Evolutionary conservation across 2,888 invertebrate species (phyloP), one percentile per base, ranked within the genome.

Genomic region (Rhagium mordax): DNA sequence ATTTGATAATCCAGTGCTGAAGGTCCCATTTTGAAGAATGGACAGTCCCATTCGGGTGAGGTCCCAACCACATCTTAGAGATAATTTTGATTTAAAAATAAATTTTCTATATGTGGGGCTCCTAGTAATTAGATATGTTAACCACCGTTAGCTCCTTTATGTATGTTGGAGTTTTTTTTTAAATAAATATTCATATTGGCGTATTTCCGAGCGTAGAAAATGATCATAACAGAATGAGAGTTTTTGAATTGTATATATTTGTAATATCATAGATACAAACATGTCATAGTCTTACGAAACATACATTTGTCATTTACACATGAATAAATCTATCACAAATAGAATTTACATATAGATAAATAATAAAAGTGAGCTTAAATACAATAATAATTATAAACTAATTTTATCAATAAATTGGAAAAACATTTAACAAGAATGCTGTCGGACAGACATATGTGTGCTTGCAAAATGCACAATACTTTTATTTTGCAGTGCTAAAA

Each of bases 281-380:
- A 81, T 81, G 80, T 79, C 81, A 81, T 83, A 83, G 81, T 82
- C 78, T 83, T 84, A 83, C 82, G 82, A 84, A 84, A 84, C 83
- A 84, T 83, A 84, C 83, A 84, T 81, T 81, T 80, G 76, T 81
- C 75, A 78, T 84, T 83, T 82, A 80, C 81, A 83, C 82, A 83
- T 81, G 78, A 81, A 82, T 81, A 82, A 84, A 78, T 83, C 84
- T 85, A 85, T 85, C 84, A 85, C 85, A 85, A 84, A 82, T 82
- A 84, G 83, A 83, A 81, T 81, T 83, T 82, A 80, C 78, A 79
- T 81, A 78, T 80, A 79, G 78, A 80, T 75, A 81, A 81, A 83
- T 75, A 79, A 81, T 75, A 76, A 76, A 77, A 74, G 78, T 76
- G 79, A 78, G 78, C 74, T 76, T 77, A 76, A 79, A 76, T 70